Conservation (phyloP, 2,797 vertebrate genomes). For the Chanos chanos region DNA sequence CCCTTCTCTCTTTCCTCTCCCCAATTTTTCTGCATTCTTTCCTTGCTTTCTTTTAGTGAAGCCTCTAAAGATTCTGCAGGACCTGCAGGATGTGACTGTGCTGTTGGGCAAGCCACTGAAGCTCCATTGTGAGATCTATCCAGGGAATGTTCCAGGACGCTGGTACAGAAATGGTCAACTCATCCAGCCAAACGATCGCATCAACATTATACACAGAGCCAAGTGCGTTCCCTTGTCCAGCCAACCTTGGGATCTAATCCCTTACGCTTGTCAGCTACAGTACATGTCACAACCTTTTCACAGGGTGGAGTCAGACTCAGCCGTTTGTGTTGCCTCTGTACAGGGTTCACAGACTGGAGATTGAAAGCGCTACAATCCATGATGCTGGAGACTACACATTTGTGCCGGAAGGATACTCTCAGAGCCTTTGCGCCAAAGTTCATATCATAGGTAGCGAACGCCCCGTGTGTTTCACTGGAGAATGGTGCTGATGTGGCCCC, state of each 20-base stretch:
- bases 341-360: constrained; percentile 87
- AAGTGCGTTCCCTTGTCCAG: constrained; percentile 63
- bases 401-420: constrained; percentile 88
- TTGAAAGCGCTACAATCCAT: constrained; percentile 75
- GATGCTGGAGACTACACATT: constrained; percentile 95
- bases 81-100: constrained; percentile 82
- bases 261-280: not conserved
- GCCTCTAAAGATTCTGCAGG: constrained; percentile 87
- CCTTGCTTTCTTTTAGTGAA: constrained; percentile 71
- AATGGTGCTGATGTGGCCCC: not conserved
- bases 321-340: not conserved
- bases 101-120: constrained; percentile 87
- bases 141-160: constrained; percentile 85
- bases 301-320: not conserved
- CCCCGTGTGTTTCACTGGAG: no score
- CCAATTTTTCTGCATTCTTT: not conserved
- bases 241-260: no score
- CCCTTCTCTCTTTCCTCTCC: no score
- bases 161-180: constrained; percentile 96
- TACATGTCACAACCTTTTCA: not conserved
- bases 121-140: constrained; percentile 89
- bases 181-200: constrained; percentile 82
- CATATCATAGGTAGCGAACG: constrained; percentile 83
- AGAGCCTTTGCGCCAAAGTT: constrained; percentile 84
- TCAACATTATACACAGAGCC: constrained; percentile 87